Percentiles rank a stretch among this genome's conserved stretches.
These are phyloP conservation scores for Apodemia zela DNA, from an alignment of 2,888 invertebrate genomes.

Conservation along the genomic window DNA sequence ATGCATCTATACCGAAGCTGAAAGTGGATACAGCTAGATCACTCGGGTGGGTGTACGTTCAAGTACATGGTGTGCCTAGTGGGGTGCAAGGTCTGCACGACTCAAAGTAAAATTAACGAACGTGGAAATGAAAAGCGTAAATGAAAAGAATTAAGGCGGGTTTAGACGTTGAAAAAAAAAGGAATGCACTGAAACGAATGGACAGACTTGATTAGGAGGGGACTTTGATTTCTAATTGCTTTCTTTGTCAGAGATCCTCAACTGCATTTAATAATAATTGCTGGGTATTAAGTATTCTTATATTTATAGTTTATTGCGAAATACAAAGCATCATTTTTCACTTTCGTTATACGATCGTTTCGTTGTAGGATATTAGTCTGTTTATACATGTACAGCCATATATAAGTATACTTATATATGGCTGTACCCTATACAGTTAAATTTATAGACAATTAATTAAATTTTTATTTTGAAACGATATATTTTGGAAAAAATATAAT, in stretches of 20 bases:
- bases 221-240: conserved; percentile 17
- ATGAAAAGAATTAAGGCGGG: conserved; percentile 16
- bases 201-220: conserved; percentile 16
- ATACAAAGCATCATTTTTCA: too few relatives aligned
- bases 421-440: too few relatives aligned
- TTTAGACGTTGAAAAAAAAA: conserved; percentile 14
- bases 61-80: background rate
- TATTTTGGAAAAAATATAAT: too few relatives aligned
- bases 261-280: conserved; percentile 5
- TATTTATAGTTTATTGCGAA: background rate
- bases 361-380: too few relatives aligned
- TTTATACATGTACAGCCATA: too few relatives aligned
- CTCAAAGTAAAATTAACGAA: conserved; percentile 16
- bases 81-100: background rate
- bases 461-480: too few relatives aligned
- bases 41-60: background rate
- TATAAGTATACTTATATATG: too few relatives aligned
- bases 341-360: too few relatives aligned
- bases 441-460: too few relatives aligned
- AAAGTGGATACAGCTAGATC: background rate
- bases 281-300: background rate
- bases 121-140: conserved; percentile 13
- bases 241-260: conserved; percentile 10
- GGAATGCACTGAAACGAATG: conserved; percentile 8
- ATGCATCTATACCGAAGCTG: background rate